Base-by-base conservation (phyloP, 2,888 invertebrate genomes). In the Acronicta leporina region DNA sequence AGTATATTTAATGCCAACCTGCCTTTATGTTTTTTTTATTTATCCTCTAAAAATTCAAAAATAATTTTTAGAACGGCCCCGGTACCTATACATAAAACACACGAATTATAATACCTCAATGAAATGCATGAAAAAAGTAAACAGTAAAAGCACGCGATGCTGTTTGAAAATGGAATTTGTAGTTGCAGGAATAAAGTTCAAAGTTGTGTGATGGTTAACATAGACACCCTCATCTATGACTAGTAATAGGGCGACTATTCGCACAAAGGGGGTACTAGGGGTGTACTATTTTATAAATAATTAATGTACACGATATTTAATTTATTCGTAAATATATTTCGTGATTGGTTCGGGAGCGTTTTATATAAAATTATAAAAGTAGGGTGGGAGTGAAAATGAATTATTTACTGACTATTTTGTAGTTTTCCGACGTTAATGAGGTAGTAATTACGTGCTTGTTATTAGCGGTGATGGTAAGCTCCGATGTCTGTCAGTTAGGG, bases 141-240 rank as follows among this genome's bases (percentile, higher is more conserved):
- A 50, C 58, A 65, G 58, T 62, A 49, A 67, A 57, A 65, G 13
- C 1, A 45, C 43, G 27, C 7, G 16, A 10, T 1, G 8, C 0
- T 0, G 5, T 6, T 20, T 4, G 5, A 68, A 71, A 60, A n/a
- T 20, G 16, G 38, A 68, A 70, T 50, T 33, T 68, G 63, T 11
- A n/a, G n/a, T n/a, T n/a, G 0, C 0, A 0, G 11, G 1, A 3
- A 66, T 74, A 79, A 25, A 54, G 77, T 72, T 51, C 14, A 67
- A 51, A 61, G 53, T 68, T 0, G 49, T 15, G 41, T 63, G 63
- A 0, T 11, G 0, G 14, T 5, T 13, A 54, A 77, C 72, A 79
- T 82, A 80, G 79, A 77, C 66, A 63, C 85, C 86, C 87, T 89
- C 77, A 65, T 85, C 89, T 89, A 90, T 82, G 78, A 75, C 80